phyloP scores from a whole-genome alignment of 2,888 invertebrate species.

The Drosophila stalkeri region DNA sequence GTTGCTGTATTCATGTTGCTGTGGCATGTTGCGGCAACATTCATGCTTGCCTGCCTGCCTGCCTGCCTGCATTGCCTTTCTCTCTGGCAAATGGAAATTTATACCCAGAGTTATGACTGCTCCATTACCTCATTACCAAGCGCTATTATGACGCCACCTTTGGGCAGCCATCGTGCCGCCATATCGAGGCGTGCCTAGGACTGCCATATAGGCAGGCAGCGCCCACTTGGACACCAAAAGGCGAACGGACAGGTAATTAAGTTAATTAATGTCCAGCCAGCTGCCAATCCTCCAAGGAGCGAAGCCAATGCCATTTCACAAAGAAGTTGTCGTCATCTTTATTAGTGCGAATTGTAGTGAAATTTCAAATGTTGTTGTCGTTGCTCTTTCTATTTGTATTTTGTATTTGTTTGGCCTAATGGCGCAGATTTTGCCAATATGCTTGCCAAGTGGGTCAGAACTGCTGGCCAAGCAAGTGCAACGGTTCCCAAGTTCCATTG shows the following conservation, averaged over 20 bases:
- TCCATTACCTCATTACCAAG: constrained; percentile 53
- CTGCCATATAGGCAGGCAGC: constrained; percentile 4
- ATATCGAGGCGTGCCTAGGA: constrained; percentile 46
- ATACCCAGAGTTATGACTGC: constrained; percentile 46
- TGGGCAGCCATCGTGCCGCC: constrained; percentile 6
- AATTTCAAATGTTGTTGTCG: constrained; percentile 4
- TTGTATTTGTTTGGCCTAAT: constrained; percentile 31
- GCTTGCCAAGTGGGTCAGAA: constrained; percentile 63
- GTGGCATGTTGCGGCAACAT: constrained; percentile 58
- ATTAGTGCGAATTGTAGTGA: constrained; percentile 26
- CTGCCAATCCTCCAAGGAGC: constrained; percentile 36
- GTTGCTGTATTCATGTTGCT: constrained; percentile 42
- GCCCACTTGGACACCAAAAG: constrained; percentile 16
- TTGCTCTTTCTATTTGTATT: not conserved
- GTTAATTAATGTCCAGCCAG: constrained; percentile 47
- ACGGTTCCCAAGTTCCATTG: constrained; percentile 48
- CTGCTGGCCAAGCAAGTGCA: constrained; percentile 54
- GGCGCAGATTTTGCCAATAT: constrained; percentile 18
- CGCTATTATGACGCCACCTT: constrained; percentile 52
- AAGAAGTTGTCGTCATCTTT: constrained; percentile 52
- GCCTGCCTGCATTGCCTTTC: constrained; percentile 40
- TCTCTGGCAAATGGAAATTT: constrained; percentile 41
- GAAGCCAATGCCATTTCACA: constrained; percentile 12
- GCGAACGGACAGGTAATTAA: constrained; percentile 42
- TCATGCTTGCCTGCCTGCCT: constrained; percentile 25